These are phyloP conservation scores for Trematomus bernacchii DNA, from an alignment of 2,797 vertebrate genomes.

Conservation along the genomic window DNA sequence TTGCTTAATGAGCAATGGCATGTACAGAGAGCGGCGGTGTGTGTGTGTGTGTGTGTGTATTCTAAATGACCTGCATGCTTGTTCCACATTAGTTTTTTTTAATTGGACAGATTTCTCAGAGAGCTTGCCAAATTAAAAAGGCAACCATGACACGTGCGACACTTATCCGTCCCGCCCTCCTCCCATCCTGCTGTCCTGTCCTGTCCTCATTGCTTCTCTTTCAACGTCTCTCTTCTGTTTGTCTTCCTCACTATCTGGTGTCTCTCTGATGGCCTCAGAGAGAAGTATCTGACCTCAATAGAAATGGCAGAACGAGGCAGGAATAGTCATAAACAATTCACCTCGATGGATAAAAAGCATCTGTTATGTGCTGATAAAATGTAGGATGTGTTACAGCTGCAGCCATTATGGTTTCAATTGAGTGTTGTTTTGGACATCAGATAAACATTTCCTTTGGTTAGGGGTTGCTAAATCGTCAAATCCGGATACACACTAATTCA, in stretches of 20 bases:
- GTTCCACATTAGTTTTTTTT: slow-evolving; percentile 68
- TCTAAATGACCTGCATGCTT: slow-evolving; percentile 65
- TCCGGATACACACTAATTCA: slow-evolving; percentile 4
- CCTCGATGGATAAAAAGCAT: slow-evolving; percentile 54
- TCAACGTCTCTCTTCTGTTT: slow-evolving; percentile 49
- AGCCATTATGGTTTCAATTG: slow-evolving; percentile 17
- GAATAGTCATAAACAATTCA: slow-evolving; percentile 51
- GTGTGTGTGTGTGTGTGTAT: slow-evolving; percentile 11
- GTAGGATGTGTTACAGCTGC: slow-evolving; percentile 44
- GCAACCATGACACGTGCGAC: slow-evolving; percentile 55
- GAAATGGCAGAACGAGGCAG: slow-evolving; percentile 53
- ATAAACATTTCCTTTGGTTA: slow-evolving; percentile 33
- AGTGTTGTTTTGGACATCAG: slow-evolving; percentile 27
- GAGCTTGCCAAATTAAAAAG: slow-evolving; percentile 65
- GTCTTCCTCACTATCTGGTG: slow-evolving; percentile 38
- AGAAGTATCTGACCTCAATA: slow-evolving; percentile 62
- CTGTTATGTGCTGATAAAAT: slow-evolving; percentile 54
- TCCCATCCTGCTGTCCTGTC: slow-evolving; percentile 11
- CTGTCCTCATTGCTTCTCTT: slow-evolving; percentile 25
- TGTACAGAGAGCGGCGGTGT: slow-evolving; percentile 35
- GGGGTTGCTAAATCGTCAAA: slow-evolving; percentile 19
- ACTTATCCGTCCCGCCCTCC: slow-evolving; percentile 41
- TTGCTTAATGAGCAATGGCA: slow-evolving; percentile 74
- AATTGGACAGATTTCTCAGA: slow-evolving; percentile 73
- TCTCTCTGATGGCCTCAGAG: slow-evolving; percentile 59